phyloP scores from a whole-genome alignment of 1,140 invertebrate species.

The Marisa cornuarietis region DNA sequence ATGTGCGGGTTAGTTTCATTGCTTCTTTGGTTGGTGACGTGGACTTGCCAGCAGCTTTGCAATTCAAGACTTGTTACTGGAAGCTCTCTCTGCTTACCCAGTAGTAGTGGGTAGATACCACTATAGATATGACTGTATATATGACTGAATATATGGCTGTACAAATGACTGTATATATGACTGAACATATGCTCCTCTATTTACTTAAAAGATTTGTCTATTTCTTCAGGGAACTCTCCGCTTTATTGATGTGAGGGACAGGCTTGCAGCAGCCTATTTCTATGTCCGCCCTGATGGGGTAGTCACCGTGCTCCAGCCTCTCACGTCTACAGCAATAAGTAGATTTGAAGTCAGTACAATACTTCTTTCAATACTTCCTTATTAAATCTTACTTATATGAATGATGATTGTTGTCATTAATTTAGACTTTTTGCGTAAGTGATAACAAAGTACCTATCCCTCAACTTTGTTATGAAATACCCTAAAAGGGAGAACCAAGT shows the following conservation, averaged over 20 bases:
- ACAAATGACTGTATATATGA: neutral
- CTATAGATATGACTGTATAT: too few relatives aligned
- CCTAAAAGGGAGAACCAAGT: too few relatives aligned
- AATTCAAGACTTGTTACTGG: too few relatives aligned
- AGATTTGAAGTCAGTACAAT: conserved; percentile 20
- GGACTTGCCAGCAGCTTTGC: neutral
- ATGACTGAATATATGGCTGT: neutral
- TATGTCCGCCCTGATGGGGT: conserved; percentile 7
- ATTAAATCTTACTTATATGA: too few relatives aligned
- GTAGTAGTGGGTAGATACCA: too few relatives aligned
- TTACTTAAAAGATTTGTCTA: too few relatives aligned
- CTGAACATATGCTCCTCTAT: neutral
- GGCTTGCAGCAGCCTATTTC: conserved; percentile 28
- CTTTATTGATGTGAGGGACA: conserved; percentile 15
- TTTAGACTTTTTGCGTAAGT: too few relatives aligned
- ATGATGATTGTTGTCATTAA: too few relatives aligned
- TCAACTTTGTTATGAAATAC: neutral
- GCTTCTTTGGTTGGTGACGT: neutral
- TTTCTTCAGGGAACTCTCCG: conserved; percentile 14
- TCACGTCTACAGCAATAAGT: conserved; percentile 9
- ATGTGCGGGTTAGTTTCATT: conserved; percentile 28
- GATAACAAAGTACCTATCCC: too few relatives aligned
- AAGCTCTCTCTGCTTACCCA: too few relatives aligned
- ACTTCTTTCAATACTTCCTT: too few relatives aligned
- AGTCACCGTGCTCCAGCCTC: conserved; percentile 2